These are phyloP conservation scores for Achroia grisella DNA, from an alignment of 1,140 invertebrate species.

Conservation along the genomic window DNA sequence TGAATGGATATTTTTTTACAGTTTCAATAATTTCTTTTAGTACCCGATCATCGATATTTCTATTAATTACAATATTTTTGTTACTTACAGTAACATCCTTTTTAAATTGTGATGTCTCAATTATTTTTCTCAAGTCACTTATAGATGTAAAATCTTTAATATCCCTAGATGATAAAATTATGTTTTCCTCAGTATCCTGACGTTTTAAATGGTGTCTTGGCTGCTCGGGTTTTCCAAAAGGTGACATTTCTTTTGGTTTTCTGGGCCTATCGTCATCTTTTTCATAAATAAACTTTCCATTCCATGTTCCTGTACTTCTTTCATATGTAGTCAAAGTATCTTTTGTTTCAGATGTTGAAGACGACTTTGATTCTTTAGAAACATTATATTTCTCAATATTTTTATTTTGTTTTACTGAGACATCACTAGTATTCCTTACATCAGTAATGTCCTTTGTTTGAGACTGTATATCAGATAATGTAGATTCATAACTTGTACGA, in stretches of 20 bases:
- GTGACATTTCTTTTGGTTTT: slow-evolving; percentile 56
- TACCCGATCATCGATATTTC: slow-evolving; percentile 60
- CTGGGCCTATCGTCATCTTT: slow-evolving; percentile 58
- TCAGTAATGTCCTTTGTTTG: slow-evolving; percentile 34
- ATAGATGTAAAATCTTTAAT: slow-evolving; percentile 69
- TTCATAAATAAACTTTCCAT: slow-evolving; percentile 63
- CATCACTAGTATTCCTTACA: slow-evolving; percentile 43
- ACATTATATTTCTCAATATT: slow-evolving; percentile 26
- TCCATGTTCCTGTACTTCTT: slow-evolving; percentile 64
- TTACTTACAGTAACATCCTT: slow-evolving; percentile 64
- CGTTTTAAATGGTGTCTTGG: slow-evolving; percentile 61
- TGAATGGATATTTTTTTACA: slow-evolving; percentile 66
- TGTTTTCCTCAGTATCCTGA: slow-evolving; percentile 66
- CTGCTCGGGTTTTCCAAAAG: slow-evolving; percentile 55
- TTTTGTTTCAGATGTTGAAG: slow-evolving; percentile 45
- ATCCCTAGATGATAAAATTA: slow-evolving; percentile 62
- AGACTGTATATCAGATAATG: slow-evolving; percentile 30
- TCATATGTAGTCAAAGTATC: slow-evolving; percentile 61
- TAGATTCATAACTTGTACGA: slow-evolving; percentile 26
- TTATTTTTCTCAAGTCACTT: slow-evolving; percentile 60
- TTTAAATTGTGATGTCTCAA: slow-evolving; percentile 50
- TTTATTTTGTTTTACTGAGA: slow-evolving; percentile 51
- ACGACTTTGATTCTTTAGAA: slow-evolving; percentile 37
- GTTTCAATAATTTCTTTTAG: slow-evolving; percentile 67
- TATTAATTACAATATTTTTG: slow-evolving; percentile 62